Conservation (phyloP, 2,113 vertebrate genomes). For the Oncorhynchus tshawytscha region DNA sequence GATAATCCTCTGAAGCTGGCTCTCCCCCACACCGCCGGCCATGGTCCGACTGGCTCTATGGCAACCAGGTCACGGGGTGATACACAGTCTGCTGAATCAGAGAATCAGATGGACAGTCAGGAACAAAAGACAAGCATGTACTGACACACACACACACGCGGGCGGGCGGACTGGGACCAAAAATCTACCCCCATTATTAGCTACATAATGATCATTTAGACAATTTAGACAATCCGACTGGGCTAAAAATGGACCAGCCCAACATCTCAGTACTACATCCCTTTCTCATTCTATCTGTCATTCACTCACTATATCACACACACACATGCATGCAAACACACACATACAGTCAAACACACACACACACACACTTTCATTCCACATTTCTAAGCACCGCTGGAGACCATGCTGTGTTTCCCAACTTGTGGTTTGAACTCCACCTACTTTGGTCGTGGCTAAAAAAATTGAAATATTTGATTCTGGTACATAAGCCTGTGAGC, state of each 20-base stretch:
- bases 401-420: too few species aligned
- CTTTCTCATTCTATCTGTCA: not conserved
- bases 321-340: not conserved
- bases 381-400: not conserved
- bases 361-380: too few species aligned
- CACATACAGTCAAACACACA: too few species aligned
- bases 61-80: slow-evolving; percentile 66
- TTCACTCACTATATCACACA: not conserved
- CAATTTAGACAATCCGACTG: too few species aligned
- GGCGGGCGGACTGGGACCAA: too few species aligned
- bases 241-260: too few species aligned
- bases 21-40: slow-evolving; percentile 79
- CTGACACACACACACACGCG: not conserved
- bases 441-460: too few species aligned
- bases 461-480: too few species aligned
- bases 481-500: too few species aligned
- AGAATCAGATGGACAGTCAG: slow-evolving; percentile 53
- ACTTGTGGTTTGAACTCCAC: too few species aligned
- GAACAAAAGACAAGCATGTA: slow-evolving; percentile 37
- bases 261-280: not conserved
- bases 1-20: slow-evolving; percentile 93
- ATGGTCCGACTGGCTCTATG: slow-evolving; percentile 69
- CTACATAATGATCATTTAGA: too few species aligned
- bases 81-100: slow-evolving; percentile 66
- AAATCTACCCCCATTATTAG: too few species aligned